Conservation (phyloP, 2,888 invertebrate genomes). For the Amphipoea lucens region DNA sequence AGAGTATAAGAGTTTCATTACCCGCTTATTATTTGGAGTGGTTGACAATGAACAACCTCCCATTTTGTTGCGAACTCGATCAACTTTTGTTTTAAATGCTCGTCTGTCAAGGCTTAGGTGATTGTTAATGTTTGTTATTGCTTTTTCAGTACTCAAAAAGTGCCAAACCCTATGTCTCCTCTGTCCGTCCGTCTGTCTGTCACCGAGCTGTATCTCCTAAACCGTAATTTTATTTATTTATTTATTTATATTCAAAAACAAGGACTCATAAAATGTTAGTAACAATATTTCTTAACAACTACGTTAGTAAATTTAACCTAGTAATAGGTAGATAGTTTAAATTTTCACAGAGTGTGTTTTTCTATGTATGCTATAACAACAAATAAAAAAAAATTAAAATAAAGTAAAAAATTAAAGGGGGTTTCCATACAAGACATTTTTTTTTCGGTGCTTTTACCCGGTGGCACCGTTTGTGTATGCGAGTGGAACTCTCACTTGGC, state of each 20-base stretch:
- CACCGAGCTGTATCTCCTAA: not conserved
- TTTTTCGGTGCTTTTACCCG: too few relatives aligned
- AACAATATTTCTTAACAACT: too few relatives aligned
- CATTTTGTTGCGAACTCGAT: constrained; percentile 32
- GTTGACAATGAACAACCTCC: constrained; percentile 51
- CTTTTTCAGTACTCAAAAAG: not conserved
- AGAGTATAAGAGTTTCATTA: constrained; percentile 34
- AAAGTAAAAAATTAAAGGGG: too few relatives aligned
- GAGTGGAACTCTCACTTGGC: too few relatives aligned
- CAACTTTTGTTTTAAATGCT: constrained; percentile 37
- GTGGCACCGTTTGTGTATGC: too few relatives aligned
- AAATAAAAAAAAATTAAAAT: too few relatives aligned
- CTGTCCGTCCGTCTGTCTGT: not conserved
- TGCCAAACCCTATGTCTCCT: not conserved
- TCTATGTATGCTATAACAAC: not conserved
- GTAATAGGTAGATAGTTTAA: not conserved
- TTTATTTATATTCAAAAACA: too few relatives aligned
- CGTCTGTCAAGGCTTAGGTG: constrained; percentile 20
- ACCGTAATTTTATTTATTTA: too few relatives aligned
- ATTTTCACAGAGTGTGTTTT: not conserved
- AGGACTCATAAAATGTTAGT: too few relatives aligned
- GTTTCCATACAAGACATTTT: too few relatives aligned
- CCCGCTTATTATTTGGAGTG: constrained; percentile 31
- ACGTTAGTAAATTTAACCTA: too few relatives aligned
- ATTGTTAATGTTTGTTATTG: not conserved